Conservation (phyloP, 2,797 vertebrate genomes). For the Takifugu ocellatus region DNA sequence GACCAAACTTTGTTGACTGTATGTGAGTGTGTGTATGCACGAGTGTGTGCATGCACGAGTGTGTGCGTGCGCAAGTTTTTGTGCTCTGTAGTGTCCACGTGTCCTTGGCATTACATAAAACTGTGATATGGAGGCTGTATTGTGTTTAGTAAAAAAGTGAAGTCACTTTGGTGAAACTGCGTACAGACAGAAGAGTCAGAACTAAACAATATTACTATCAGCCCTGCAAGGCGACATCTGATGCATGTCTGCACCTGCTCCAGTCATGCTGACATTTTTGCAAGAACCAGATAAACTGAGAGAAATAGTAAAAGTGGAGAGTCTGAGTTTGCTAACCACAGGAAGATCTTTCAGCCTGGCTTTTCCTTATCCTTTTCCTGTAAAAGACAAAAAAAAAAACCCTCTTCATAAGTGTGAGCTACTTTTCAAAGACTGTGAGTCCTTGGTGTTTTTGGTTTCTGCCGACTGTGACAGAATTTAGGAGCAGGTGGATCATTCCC, state of each 20-base stretch:
- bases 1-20: conserved; percentile 62
- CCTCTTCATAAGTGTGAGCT: conserved; percentile 37
- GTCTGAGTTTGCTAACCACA: conserved; percentile 10
- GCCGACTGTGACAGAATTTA: conserved; percentile 58
- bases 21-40: conserved; percentile 35
- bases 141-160: conserved; percentile 8
- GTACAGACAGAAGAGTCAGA: conserved; percentile 1
- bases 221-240: neutral
- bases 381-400: conserved; percentile 2
- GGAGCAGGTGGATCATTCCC: conserved; percentile 69
- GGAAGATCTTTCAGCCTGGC: conserved; percentile 1
- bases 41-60: too few relatives aligned
- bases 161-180: conserved; percentile 4
- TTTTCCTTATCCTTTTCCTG: neutral
- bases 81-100: conserved; percentile 32
- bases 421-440: conserved; percentile 68
- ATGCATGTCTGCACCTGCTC: neutral
- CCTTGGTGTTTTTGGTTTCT: conserved; percentile 52
- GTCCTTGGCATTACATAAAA: conserved; percentile 16
- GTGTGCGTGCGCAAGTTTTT: too few relatives aligned
- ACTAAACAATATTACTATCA: neutral
- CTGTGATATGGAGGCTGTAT: conserved; percentile 22
- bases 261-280: neutral
- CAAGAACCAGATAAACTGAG: neutral
- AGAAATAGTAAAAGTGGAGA: neutral